Evolutionary conservation across 2,113 vertebrate species (phyloP).

Genomic region (Coracopsis vasa): DNA sequence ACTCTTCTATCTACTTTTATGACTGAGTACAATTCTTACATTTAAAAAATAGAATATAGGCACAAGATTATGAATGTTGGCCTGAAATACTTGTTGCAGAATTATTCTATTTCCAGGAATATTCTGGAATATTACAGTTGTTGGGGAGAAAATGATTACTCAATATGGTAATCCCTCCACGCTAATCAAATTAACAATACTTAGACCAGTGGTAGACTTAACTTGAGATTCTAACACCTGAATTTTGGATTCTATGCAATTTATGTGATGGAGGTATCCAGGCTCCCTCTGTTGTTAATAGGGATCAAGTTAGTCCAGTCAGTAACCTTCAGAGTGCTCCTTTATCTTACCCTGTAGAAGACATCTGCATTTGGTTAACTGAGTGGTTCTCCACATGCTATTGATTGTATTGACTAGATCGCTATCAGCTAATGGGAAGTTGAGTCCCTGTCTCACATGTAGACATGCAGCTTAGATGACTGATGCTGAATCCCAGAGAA

Average conservation of each 20-base stretch:
- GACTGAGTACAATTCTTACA: background rate
- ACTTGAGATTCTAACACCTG: background rate
- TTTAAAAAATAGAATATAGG: background rate
- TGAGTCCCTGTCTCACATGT: background rate
- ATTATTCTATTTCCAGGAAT: background rate
- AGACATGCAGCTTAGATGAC: background rate
- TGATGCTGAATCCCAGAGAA: background rate
- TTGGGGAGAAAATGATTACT: background rate
- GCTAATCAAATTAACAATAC: background rate
- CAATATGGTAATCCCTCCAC: background rate
- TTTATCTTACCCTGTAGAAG: background rate
- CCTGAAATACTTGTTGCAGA: background rate
- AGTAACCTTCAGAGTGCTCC: background rate
- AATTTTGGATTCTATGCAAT: background rate
- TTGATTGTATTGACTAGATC: background rate
- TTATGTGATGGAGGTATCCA: background rate
- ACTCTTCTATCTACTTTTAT: background rate
- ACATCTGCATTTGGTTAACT: background rate
- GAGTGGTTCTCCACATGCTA: background rate
- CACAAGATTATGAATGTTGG: background rate
- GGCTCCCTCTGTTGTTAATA: background rate
- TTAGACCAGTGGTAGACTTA: background rate
- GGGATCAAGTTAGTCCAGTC: background rate
- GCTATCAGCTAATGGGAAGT: background rate
- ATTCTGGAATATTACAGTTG: background rate